Conservation (phyloP, 2,888 invertebrate species). For the Chouioia cunea region DNA sequence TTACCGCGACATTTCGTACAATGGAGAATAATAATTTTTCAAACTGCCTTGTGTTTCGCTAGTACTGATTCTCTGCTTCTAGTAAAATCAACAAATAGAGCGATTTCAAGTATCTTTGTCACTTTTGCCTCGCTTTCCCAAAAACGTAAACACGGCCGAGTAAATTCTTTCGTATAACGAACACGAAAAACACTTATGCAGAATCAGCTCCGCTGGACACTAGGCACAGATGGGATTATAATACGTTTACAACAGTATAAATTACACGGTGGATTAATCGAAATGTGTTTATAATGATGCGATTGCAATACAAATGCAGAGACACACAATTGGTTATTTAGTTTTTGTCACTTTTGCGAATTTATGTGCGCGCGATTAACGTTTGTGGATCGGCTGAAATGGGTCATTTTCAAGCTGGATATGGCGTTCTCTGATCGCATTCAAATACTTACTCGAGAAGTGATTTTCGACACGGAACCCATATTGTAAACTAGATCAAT, state of each 20-base stretch:
- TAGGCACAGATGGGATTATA: constrained; percentile 59
- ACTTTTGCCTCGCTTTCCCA: not conserved
- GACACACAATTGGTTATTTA: constrained; percentile 10
- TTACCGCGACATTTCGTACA: constrained; percentile 39
- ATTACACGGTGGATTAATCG: constrained; percentile 58
- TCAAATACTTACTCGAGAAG: not conserved
- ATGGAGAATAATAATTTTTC: constrained; percentile 50
- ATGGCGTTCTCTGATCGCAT: too few relatives aligned
- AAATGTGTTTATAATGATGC: constrained; percentile 34
- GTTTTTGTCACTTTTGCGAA: constrained; percentile 9
- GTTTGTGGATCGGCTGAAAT: constrained; percentile 6
- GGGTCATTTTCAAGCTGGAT: not conserved
- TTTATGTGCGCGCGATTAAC: constrained; percentile 5
- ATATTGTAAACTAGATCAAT: constrained; percentile 28
- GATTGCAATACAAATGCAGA: constrained; percentile 37
- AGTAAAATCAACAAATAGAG: constrained; percentile 10
- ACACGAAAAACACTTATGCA: constrained; percentile 45
- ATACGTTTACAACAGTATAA: constrained; percentile 59
- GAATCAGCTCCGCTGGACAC: constrained; percentile 65
- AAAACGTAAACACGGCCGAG: constrained; percentile 21
- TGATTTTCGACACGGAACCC: constrained; percentile 25
- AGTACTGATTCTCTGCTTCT: constrained; percentile 59
- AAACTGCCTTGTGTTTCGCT: constrained; percentile 59
- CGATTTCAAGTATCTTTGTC: constrained; percentile 4
- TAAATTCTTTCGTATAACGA: constrained; percentile 1